Base-by-base conservation (phyloP, 2,888 invertebrate species). In the Acrocyrtus sp. region DNA sequence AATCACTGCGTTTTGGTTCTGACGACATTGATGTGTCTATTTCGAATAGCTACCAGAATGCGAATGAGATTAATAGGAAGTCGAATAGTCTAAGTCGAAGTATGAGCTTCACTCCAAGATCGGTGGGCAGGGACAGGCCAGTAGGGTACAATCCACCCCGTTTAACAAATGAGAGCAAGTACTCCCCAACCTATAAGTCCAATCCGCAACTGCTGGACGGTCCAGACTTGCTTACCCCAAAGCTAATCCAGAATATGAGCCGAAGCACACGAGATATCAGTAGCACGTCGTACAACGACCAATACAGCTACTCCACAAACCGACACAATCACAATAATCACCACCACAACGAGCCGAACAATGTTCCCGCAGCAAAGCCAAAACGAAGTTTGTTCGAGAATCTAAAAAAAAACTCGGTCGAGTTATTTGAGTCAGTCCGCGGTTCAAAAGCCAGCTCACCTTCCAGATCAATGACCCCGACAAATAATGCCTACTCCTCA, bases 191-290 rank as follows among this genome's bases (percentile, higher is more conserved):
- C 12, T 91, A 92, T 84, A 92, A 91, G 83, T 92, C 92, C 3
- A 92, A 91, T 84, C 91, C 92, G 39, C 92, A 93, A 83, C 85
- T 93, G 51, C 90, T 91, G 54, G 89, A 90, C 78, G 90, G 90
- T 0, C 89, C 89, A 76, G 90, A 92, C 66, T 85, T 93, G 8
- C 93, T 94, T 83, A 94, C 93, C 83, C 94, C 94, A 0, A 93
- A 93, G 45, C 91, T 95, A 78, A 91, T 95, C 43, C 93, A 93
- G 68, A 91, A 93, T 78, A 91, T 94, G 74, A 93, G 91, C 83
- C 88, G 94, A 77, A 93, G 93, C 84, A 92, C 93, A 83, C 88
- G 90, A 74, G 93, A 94, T 83, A 85, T 94, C 26, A 89, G 77
- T 65, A 70, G 43, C 29, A 22, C 68, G 54, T 69, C 53, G 12